A percentile compares a stretch with the other conserved stretches of the same genome.
phyloP scores from a whole-genome alignment of 2,113 vertebrate genomes.

The Dipodomys spectabilis region DNA sequence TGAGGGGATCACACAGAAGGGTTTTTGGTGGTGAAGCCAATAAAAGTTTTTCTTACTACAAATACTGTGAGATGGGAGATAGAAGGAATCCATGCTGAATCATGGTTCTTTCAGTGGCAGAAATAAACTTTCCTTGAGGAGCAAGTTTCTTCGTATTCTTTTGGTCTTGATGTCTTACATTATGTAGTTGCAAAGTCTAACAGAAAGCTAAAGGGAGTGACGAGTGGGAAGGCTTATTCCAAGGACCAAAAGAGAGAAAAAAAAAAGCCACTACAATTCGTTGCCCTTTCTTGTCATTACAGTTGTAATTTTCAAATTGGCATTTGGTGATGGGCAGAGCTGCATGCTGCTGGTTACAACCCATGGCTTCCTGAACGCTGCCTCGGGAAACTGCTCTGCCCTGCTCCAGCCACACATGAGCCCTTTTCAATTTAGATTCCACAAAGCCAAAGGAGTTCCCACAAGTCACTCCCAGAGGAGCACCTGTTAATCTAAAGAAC shows the following conservation, averaged over 20 bases:
- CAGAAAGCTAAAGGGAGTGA: background rate
- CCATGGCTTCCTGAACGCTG: background rate
- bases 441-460: no score
- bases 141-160: background rate
- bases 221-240: conserved; percentile 2
- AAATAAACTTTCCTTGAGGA: background rate
- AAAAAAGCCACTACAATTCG: background rate
- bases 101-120: background rate
- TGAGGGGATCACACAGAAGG: background rate
- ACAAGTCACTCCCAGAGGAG: no score
- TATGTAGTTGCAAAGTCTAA: background rate
- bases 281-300: background rate
- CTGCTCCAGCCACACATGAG: background rate
- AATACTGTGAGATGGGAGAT: background rate
- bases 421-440: background rate
- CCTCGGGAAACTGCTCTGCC: background rate
- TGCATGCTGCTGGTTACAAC: background rate
- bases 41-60: background rate
- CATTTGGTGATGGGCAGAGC: background rate
- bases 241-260: background rate
- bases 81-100: background rate
- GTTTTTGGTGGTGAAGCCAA: background rate
- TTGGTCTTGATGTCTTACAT: background rate
- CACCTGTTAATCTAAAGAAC: no score
- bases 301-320: background rate